Conservation (phyloP, 2,113 vertebrate species). For the Ceuthmochares aereus region DNA sequence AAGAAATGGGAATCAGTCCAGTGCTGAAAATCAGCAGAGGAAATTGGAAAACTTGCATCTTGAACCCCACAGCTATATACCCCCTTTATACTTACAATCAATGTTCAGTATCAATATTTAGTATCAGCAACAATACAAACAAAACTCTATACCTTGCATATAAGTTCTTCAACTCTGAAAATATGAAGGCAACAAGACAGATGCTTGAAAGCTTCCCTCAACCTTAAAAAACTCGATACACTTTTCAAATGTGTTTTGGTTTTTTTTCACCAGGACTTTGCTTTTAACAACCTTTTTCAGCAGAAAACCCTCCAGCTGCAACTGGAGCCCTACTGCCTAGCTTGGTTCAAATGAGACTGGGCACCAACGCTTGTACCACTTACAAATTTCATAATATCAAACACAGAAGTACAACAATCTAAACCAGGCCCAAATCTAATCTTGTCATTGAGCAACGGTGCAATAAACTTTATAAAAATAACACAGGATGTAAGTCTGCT, state of each 20-base stretch:
- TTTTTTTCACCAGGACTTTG: background rate
- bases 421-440: background rate
- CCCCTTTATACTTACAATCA: background rate
- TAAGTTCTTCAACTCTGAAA: background rate
- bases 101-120: background rate
- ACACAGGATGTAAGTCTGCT: background rate
- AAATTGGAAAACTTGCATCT: background rate
- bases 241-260: background rate
- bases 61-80: accelerated
- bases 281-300: background rate
- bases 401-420: background rate
- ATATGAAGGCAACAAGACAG: background rate
- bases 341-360: constrained; percentile 10
- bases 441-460: background rate
- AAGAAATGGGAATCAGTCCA: background rate
- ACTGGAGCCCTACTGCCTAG: background rate
- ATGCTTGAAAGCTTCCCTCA: background rate
- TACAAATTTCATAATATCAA: background rate
- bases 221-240: background rate
- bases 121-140: background rate
- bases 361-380: background rate
- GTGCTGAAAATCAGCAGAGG: background rate
- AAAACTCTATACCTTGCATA: background rate
- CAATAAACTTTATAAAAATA: constrained; percentile 7
- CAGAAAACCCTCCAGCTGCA: background rate